Conservation (phyloP, 2,113 vertebrate species). For the Grallaria varia region DNA sequence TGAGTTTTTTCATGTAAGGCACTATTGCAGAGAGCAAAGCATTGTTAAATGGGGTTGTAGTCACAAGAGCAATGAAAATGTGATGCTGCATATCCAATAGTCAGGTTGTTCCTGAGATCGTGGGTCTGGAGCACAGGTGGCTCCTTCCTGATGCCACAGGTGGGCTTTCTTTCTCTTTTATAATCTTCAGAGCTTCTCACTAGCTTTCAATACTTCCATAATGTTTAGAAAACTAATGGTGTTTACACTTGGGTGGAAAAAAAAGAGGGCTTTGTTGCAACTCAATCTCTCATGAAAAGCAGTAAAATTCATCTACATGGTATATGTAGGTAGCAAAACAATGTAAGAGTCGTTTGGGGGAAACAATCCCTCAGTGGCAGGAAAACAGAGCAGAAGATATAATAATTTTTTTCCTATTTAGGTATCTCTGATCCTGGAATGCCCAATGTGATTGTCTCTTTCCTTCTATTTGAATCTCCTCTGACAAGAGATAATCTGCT, state of each 20-base stretch:
- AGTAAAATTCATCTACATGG: not conserved
- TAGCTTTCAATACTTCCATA: not conserved
- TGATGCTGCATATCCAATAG: not conserved
- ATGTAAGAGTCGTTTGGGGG: not conserved
- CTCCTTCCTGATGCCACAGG: not conserved
- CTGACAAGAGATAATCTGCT: not conserved
- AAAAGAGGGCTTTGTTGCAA: not conserved
- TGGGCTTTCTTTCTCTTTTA: not conserved
- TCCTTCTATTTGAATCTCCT: not conserved
- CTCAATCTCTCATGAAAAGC: not conserved
- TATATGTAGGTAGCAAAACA: not conserved
- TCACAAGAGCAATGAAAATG: not conserved
- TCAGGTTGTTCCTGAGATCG: rapidly evolving
- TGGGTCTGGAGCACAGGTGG: not conserved
- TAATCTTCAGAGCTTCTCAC: not conserved
- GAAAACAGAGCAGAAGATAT: not conserved
- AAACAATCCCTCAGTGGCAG: not conserved
- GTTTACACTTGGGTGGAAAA: not conserved
- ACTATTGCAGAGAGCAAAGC: not conserved
- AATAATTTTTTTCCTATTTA: not conserved
- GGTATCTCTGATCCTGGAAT: not conserved
- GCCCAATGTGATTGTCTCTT: not conserved
- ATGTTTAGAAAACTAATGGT: not conserved
- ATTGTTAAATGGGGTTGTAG: not conserved
- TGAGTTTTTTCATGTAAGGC: not conserved